Conservation (phyloP, 2,797 vertebrate species). For the Anolis apletophallus region DNA sequence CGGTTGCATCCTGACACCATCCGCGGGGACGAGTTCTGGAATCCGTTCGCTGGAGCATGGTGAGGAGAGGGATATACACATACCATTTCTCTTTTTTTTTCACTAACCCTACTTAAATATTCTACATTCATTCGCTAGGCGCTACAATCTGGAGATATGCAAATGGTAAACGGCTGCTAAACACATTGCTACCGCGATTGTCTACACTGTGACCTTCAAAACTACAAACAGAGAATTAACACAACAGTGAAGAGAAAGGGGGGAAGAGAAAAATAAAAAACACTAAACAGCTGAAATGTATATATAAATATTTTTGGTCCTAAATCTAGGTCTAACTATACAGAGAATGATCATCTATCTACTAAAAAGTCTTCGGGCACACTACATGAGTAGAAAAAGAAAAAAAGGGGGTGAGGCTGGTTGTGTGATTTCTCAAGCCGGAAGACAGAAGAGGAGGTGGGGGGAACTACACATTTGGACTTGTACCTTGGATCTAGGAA, state of each 20-base stretch:
- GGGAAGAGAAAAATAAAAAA: not conserved
- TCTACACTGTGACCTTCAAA: slow-evolving; percentile 39
- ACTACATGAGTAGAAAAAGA: slow-evolving; percentile 21
- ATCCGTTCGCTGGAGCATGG: not conserved
- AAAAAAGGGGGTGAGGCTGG: slow-evolving; percentile 15
- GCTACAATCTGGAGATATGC: not conserved
- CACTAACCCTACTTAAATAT: not conserved
- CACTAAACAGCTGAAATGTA: slow-evolving; percentile 43
- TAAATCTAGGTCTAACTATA: slow-evolving; percentile 40
- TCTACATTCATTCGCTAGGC: slow-evolving; percentile 1
- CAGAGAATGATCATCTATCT: slow-evolving; percentile 27
- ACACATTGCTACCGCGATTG: slow-evolving; percentile 13
- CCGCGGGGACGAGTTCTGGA: not conserved
- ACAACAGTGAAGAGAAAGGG: slow-evolving; percentile 12
- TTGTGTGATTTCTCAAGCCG: slow-evolving; percentile 29
- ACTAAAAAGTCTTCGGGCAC: slow-evolving; percentile 27
- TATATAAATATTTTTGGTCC: not conserved
- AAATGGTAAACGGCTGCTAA: slow-evolving; percentile 15
- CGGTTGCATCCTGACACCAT: not conserved
- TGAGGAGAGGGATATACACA: not conserved
- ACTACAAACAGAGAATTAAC: slow-evolving; percentile 37
- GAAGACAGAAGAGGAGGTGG: slow-evolving; percentile 29
- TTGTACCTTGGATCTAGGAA: slow-evolving; percentile 40
- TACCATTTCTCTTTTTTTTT: not conserved
- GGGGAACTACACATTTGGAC: slow-evolving; percentile 19